Evolutionary conservation across 2,113 vertebrate genomes (phyloP).

Genomic region (Gadus chalcogrammus): DNA sequence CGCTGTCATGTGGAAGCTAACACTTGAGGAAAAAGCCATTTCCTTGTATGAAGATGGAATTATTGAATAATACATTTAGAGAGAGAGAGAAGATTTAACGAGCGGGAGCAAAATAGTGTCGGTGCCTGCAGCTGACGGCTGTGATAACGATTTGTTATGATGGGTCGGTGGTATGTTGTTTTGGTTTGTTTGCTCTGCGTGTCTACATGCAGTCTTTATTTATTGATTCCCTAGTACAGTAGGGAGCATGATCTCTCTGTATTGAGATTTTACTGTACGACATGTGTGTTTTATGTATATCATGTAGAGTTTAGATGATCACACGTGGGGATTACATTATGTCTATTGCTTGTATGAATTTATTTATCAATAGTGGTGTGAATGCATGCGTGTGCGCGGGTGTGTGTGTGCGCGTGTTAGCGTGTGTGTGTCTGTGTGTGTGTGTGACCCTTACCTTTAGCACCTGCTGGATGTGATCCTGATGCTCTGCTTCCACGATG

Average conservation of each 20-base stretch:
- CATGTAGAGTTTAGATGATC: no score
- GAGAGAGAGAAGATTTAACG: not conserved
- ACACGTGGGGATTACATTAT: no score
- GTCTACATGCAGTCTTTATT: not conserved
- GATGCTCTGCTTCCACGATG: slow-evolving; percentile 91
- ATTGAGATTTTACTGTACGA: no score
- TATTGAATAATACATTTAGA: no score
- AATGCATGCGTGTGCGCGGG: not conserved
- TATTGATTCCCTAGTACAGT: not conserved
- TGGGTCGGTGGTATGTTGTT: no score
- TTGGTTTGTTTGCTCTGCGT: not conserved
- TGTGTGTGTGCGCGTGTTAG: not conserved
- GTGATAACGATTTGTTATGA: no score
- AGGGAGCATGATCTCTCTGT: no score
- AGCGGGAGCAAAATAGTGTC: not conserved
- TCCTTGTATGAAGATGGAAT: no score
- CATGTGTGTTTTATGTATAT: no score
- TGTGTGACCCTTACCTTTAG: slow-evolving; percentile 81
- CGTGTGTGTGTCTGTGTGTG: not conserved
- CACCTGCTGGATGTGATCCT: slow-evolving; percentile 95
- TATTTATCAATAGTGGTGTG: not conserved
- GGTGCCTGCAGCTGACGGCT: not conserved
- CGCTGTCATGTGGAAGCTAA: no score
- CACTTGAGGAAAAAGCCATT: no score
- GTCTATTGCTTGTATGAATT: not conserved